Evolutionary conservation across 2,797 vertebrate genomes (phyloP).

Genomic region (Clarias pachynema): DNA sequence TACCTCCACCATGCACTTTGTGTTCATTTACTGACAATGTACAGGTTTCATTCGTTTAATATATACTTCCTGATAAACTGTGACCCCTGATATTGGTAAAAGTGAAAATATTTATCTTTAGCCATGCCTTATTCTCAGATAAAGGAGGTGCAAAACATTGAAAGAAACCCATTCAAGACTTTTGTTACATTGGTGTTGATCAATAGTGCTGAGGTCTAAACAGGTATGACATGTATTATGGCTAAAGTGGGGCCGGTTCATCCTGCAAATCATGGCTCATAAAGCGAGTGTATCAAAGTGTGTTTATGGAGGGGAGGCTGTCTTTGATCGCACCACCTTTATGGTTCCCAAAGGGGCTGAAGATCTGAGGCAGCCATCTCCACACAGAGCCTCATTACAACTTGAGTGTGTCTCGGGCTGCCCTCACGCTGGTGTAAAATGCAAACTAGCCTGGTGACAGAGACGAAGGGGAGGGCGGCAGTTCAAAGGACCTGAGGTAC

Average conservation of each 20-base stretch:
- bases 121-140: neutral
- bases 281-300: constrained; percentile 56
- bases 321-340: constrained; percentile 55
- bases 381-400: constrained; percentile 50
- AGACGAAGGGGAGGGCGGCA: constrained; percentile 24
- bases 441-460: constrained; percentile 48
- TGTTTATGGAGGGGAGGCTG: constrained; percentile 41
- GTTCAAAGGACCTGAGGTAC: constrained; percentile 53
- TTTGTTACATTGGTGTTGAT: neutral
- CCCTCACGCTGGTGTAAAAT: constrained; percentile 53
- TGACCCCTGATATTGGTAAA: constrained; percentile 19
- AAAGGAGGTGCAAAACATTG: neutral
- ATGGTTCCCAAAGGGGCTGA: constrained; percentile 46
- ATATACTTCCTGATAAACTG: constrained; percentile 41
- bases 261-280: constrained; percentile 42
- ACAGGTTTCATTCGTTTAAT: constrained; percentile 7
- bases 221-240: constrained; percentile 1
- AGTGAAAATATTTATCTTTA: constrained; percentile 48
- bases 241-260: neutral
- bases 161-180: neutral
- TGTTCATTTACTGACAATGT: constrained; percentile 16
- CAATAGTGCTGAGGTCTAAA: neutral
- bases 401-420: constrained; percentile 43
- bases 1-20: constrained; percentile 20
- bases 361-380: constrained; percentile 50